Conservation (phyloP, 2,113 vertebrate genomes). For the Arenaria interpres region DNA sequence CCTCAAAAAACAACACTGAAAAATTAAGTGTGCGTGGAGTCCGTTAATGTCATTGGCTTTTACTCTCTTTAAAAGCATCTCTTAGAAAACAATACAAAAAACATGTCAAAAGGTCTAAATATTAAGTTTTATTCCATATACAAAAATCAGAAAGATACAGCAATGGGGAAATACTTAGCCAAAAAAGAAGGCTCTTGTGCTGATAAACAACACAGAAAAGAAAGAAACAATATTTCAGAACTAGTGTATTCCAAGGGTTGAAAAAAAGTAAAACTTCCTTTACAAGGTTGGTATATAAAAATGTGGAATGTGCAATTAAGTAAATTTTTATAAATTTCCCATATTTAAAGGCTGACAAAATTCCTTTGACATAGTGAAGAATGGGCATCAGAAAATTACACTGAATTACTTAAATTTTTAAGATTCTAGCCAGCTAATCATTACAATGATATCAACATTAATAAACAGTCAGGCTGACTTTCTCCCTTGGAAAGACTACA, state of each 20-base stretch:
- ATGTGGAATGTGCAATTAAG: background rate
- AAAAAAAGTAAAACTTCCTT: background rate
- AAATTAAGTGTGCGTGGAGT: background rate
- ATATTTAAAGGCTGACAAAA: background rate
- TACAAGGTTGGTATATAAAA: background rate
- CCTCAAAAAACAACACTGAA: background rate
- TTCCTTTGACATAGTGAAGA: background rate
- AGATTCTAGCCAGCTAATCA: slow-evolving; percentile 12
- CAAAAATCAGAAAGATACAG: background rate
- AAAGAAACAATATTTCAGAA: background rate
- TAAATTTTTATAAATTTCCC: background rate
- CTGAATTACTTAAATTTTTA: background rate
- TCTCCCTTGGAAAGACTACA: slow-evolving; percentile 48
- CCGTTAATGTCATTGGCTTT: accelerated
- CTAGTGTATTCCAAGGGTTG: accelerated
- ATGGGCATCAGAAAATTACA: background rate
- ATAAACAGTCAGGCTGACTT: slow-evolving; percentile 53
- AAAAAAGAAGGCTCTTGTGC: background rate
- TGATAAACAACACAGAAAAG: background rate
- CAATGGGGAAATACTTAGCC: background rate
- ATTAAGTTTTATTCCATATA: background rate
- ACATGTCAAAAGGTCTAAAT: background rate
- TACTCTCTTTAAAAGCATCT: background rate
- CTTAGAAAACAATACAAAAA: background rate
- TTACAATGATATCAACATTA: slow-evolving; percentile 53